Conservation (phyloP, 2,797 vertebrate genomes). For the Phylloscopus collybita region DNA sequence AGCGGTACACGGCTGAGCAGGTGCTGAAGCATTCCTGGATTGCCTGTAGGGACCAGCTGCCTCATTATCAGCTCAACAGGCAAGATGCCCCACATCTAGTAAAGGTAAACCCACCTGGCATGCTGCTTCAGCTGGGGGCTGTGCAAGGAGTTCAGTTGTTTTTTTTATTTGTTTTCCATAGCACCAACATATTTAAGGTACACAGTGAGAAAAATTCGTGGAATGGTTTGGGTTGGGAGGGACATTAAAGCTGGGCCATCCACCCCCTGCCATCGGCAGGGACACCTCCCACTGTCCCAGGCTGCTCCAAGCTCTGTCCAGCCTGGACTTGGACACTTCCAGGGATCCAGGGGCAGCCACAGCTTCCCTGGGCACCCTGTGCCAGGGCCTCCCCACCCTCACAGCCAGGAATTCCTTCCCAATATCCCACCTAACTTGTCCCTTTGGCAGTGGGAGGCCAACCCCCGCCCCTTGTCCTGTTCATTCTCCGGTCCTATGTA, state of each 20-base stretch:
- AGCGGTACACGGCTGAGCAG: conserved; percentile 94
- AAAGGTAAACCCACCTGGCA: conserved; percentile 80
- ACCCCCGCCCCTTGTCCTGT: neutral
- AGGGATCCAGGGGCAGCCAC: no score
- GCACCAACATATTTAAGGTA: neutral
- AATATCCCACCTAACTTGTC: rapidly evolving
- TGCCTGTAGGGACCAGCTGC: conserved; percentile 89
- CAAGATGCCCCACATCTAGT: conserved; percentile 91
- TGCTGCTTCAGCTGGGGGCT: neutral
- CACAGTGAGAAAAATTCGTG: neutral
- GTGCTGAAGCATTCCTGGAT: conserved; percentile 98
- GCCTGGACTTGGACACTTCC: no score
- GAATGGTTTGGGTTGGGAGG: neutral
- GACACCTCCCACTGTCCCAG: neutral
- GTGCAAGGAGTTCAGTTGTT: no score
- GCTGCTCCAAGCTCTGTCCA: no score
- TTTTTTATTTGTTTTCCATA: neutral
- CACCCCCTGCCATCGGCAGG: neutral
- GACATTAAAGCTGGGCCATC: no score
- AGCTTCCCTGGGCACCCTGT: no score
- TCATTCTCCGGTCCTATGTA: no score
- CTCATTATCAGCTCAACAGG: conserved; percentile 91
- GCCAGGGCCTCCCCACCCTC: no score
- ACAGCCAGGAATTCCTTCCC: neutral
- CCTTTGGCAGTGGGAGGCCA: neutral